Evolutionary conservation across 1,140 invertebrate species (phyloP).

Genomic region (Papilio xuthus): DNA sequence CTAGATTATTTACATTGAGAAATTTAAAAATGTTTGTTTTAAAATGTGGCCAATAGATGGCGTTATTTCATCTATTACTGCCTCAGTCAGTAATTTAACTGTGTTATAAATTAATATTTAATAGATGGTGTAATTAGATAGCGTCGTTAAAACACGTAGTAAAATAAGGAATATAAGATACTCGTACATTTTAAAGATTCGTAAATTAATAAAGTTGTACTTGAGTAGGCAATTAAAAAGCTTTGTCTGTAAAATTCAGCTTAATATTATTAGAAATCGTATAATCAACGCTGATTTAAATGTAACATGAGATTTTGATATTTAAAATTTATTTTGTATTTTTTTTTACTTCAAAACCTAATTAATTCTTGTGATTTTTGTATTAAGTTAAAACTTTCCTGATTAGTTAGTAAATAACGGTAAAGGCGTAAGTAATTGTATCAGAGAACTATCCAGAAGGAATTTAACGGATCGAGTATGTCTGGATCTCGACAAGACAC

Average conservation of each 20-base stretch:
- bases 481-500: conserved; percentile 44
- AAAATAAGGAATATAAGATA: neutral
- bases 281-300: too few relatives aligned
- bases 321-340: too few relatives aligned
- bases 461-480: conserved; percentile 46
- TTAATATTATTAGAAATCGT: neutral
- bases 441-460: conserved; percentile 18
- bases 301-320: too few relatives aligned
- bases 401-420: neutral
- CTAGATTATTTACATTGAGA: too few relatives aligned
- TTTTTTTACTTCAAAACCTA: too few relatives aligned
- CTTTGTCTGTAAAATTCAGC: neutral
- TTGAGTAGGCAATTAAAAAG: conserved; percentile 2
- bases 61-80: too few relatives aligned
- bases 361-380: too few relatives aligned
- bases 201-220: conserved; percentile 11
- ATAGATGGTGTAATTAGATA: conserved; percentile 16
- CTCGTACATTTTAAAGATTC: conserved; percentile 11
- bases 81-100: neutral
- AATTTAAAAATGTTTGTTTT: too few relatives aligned
- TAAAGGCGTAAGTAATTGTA: neutral
- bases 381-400: neutral
- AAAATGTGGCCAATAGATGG: too few relatives aligned
- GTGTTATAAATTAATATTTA: conserved; percentile 9
- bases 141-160: neutral